Conservation (phyloP, 2,888 invertebrate genomes). For the Caenorhabditis angaria region DNA sequence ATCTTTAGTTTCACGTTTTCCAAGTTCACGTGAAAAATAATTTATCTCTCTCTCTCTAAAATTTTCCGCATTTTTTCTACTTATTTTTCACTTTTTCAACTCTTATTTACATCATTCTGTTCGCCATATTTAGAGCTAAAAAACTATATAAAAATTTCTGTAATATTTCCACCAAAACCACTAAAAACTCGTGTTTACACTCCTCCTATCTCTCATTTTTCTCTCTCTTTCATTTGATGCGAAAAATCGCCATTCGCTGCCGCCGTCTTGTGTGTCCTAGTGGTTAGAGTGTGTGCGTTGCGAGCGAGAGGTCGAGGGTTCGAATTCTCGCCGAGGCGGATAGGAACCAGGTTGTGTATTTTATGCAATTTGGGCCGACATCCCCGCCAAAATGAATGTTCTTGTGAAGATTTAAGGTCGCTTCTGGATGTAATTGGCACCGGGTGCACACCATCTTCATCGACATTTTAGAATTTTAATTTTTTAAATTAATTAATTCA, state of each 20-base stretch:
- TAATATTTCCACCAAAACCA: too few relatives aligned
- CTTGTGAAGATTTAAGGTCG: slow-evolving; percentile 39
- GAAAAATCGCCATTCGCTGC: neutral
- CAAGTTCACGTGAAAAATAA: too few relatives aligned
- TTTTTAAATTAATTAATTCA: too few relatives aligned
- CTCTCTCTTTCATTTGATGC: neutral
- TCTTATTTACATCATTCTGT: too few relatives aligned
- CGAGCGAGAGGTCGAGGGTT: slow-evolving; percentile 1
- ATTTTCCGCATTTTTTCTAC: too few relatives aligned
- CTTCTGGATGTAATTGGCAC: slow-evolving; percentile 39
- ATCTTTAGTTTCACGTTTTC: too few relatives aligned
- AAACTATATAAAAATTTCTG: too few relatives aligned
- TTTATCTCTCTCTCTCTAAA: too few relatives aligned
- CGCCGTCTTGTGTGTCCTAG: slow-evolving; percentile 21
- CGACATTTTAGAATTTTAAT: slow-evolving; percentile 17
- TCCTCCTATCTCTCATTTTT: neutral
- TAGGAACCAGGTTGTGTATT: slow-evolving; percentile 47
- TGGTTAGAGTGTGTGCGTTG: slow-evolving; percentile 21
- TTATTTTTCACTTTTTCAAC: too few relatives aligned
- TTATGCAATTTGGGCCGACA: slow-evolving; percentile 43
- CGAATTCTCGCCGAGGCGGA: slow-evolving; percentile 24
- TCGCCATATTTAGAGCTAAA: too few relatives aligned
- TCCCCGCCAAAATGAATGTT: slow-evolving; percentile 35
- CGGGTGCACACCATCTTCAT: slow-evolving; percentile 41
- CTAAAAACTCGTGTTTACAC: too few relatives aligned